Conservation (phyloP, 2,888 invertebrate genomes). For the Adineta ricciae region DNA sequence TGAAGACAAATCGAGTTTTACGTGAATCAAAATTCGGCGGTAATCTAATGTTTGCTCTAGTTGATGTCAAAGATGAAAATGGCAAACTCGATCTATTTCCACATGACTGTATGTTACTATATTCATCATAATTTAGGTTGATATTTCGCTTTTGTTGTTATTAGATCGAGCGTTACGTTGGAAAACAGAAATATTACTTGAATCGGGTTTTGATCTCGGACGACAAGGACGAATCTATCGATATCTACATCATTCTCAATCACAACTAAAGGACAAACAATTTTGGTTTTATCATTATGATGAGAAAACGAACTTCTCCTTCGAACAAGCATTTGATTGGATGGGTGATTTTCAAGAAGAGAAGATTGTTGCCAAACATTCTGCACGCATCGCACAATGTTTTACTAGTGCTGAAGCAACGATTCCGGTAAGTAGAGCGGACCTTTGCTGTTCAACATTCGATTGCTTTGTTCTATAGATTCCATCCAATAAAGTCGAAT, state of each 20-base stretch:
- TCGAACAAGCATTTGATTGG: background rate
- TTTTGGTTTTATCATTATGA: constrained; percentile 6
- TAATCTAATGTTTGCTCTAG: background rate
- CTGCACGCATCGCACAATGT: background rate
- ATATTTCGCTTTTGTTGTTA: too few relatives aligned
- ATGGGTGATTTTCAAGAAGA: background rate
- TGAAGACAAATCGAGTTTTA: background rate
- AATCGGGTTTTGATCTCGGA: background rate
- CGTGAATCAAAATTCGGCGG: background rate
- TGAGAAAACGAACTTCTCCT: background rate
- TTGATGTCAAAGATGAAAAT: background rate
- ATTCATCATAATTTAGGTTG: too few relatives aligned
- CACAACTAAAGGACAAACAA: background rate
- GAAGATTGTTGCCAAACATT: background rate
- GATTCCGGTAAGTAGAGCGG: background rate
- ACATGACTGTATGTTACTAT: too few relatives aligned
- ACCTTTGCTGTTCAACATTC: background rate
- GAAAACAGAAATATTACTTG: too few relatives aligned
- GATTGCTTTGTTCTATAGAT: background rate
- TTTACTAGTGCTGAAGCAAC: background rate
- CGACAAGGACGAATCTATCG: background rate
- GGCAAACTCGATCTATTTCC: background rate
- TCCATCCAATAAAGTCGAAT: background rate
- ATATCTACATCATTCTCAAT: constrained; percentile 17
- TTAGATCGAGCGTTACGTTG: too few relatives aligned